Percentiles rank a stretch among this genome's conserved stretches.
These are phyloP conservation scores for Sciurus carolinensis DNA, from an alignment of 2,797 vertebrate genomes.

Conservation along the genomic window DNA sequence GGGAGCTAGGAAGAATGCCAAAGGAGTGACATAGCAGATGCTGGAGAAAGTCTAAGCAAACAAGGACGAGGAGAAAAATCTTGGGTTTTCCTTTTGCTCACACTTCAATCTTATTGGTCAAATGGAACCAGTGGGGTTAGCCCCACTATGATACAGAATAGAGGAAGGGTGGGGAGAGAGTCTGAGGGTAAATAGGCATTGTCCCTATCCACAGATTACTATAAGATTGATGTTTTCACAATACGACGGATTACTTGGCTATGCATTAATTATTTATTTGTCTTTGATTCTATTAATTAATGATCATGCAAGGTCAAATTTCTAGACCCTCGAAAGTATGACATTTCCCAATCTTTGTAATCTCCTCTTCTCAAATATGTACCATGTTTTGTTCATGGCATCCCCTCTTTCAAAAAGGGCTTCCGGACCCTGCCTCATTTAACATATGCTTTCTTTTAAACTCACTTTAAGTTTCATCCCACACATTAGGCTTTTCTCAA, in stretches of 20 bases:
- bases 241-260: not conserved
- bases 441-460: not conserved
- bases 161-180: not conserved
- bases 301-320: not conserved
- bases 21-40: not conserved
- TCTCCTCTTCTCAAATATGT: not conserved
- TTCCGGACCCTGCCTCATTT: not conserved
- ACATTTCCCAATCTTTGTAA: not conserved
- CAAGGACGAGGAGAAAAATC: not conserved
- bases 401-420: not conserved
- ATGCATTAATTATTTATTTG: not conserved
- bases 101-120: not conserved
- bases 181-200: not conserved
- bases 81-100: not conserved
- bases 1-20: not conserved
- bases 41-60: not conserved
- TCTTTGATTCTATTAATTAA: conserved; percentile 15
- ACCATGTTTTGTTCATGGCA: not conserved
- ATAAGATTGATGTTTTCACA: not conserved
- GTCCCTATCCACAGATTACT: not conserved
- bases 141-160: not conserved
- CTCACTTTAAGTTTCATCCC: not conserved
- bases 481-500: not conserved
- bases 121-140: not conserved
- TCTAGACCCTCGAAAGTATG: not conserved